phyloP scores from a whole-genome alignment of 2,888 invertebrate species.

The Spatulosminthurus flaviceps region DNA sequence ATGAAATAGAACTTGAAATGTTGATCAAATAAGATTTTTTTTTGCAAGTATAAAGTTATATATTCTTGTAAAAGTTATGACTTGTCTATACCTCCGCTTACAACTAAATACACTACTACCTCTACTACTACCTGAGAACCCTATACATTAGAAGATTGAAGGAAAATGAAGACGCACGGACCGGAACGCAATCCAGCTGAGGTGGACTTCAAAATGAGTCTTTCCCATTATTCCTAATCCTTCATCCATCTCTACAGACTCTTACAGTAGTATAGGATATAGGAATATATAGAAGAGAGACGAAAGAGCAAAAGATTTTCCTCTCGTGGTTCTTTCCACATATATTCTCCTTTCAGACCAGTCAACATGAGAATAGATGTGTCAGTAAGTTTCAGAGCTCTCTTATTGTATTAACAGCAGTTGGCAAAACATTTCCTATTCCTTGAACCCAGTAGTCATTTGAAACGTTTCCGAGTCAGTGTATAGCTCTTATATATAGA shows the following conservation, averaged over 20 bases:
- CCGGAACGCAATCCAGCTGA: constrained; percentile 42
- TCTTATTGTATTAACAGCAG: constrained; percentile 3
- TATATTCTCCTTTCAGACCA: constrained; percentile 2
- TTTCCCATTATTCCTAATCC: constrained; percentile 42
- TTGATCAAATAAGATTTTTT: not conserved
- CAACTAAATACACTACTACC: no score
- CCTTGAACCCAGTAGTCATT: not conserved
- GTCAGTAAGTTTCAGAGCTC: constrained; percentile 18
- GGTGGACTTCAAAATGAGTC: constrained; percentile 36
- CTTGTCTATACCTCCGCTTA: no score
- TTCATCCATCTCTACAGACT: constrained; percentile 34
- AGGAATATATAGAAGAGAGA: no score
- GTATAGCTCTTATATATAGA: no score
- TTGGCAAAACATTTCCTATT: constrained; percentile 14
- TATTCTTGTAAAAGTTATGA: no score
- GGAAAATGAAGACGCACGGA: constrained; percentile 30
- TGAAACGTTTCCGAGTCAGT: no score
- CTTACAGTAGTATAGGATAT: no score
- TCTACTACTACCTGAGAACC: not conserved
- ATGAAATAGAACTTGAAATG: constrained; percentile 13
- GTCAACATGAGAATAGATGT: not conserved
- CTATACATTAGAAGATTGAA: not conserved
- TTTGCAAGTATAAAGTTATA: no score
- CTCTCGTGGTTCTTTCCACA: constrained; percentile 23
- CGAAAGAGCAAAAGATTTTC: constrained; percentile 29